Evolutionary conservation across 2,888 invertebrate species (phyloP).

Genomic region (Epirrhoe tristata): DNA sequence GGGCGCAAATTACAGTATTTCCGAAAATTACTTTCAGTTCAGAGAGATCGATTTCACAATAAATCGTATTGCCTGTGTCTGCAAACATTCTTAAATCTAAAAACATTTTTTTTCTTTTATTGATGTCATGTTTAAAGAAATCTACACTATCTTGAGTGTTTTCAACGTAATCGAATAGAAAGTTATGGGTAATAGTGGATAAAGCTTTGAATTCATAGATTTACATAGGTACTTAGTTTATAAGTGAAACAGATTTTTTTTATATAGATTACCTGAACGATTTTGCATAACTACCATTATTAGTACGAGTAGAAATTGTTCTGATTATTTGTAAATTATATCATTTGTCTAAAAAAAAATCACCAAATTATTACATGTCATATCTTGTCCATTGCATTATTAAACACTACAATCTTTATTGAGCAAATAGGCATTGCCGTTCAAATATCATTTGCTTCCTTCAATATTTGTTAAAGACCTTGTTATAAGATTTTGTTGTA

Average conservation of each 20-base stretch:
- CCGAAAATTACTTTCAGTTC: not conserved
- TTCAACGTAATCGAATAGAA: not conserved
- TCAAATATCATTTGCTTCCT: conserved; percentile 18
- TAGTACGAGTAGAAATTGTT: too few relatives aligned
- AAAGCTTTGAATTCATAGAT: not conserved
- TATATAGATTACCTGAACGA: too few relatives aligned
- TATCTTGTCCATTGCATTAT: conserved; percentile 9
- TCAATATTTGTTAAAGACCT: conserved; percentile 11
- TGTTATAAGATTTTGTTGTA: not conserved
- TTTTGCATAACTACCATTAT: too few relatives aligned
- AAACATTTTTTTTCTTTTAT: not conserved
- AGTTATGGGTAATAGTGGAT: not conserved
- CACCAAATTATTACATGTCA: not conserved
- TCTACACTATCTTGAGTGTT: not conserved
- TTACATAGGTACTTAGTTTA: not conserved
- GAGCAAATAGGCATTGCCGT: conserved; percentile 7
- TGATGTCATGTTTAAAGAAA: not conserved
- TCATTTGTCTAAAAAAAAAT: not conserved
- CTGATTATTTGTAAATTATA: not conserved
- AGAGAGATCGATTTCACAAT: conserved; percentile 2
- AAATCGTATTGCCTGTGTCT: not conserved
- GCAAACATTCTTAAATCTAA: not conserved
- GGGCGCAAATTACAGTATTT: not conserved
- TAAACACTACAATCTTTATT: conserved; percentile 10
- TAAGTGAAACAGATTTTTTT: too few relatives aligned